Evolutionary conservation across 2,888 invertebrate species (phyloP), one percentile per base, ranked within the genome.

Genomic region (Lamellibrachia columna): DNA sequence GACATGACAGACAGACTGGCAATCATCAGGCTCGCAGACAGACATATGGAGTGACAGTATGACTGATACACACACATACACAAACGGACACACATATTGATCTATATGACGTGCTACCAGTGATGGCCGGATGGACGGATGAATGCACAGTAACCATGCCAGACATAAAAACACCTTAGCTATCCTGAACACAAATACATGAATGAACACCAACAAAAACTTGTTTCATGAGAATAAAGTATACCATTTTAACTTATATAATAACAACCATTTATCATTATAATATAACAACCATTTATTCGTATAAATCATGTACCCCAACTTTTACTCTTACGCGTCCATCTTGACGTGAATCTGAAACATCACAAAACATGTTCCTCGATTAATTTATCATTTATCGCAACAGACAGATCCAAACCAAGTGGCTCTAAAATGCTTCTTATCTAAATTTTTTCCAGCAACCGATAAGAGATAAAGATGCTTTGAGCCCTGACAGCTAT

Each of bases 401-500:
- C 75, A 22, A 22, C 75, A 75, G 75, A 75, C 22, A 75, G 75
- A 75, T 75, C 75, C 75, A 15, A 22, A n/a, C 75, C 75, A 75
- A 75, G 22, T 75, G 75, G 22, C 22, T 22, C 75, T 75, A 11
- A 75, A 75, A 75, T 15, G 22, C n/a, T 15, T 75, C 75, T 75
- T 75, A 75, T 75, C 75, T 75, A 15, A 0, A 22, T 22, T 22
- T 11, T 75, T 75, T 75, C 75, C 75, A 22, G 75, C 22, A 75
- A 75, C 75, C 22, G 75, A 75, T 75, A 75, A 4, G 75, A 75
- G 75, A 75, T 75, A 75, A n/a, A 75, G 22, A 75, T 75, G 75
- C 75, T 75, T 75, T 75, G n/a, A 75, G n/a, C 75, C n/a, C 75
- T 22, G 75, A 75, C 75, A 75, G 75, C 75, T 75, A 22, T 75